Conservation (phyloP, 1,140 invertebrate species). For the Octopus sinensis region DNA sequence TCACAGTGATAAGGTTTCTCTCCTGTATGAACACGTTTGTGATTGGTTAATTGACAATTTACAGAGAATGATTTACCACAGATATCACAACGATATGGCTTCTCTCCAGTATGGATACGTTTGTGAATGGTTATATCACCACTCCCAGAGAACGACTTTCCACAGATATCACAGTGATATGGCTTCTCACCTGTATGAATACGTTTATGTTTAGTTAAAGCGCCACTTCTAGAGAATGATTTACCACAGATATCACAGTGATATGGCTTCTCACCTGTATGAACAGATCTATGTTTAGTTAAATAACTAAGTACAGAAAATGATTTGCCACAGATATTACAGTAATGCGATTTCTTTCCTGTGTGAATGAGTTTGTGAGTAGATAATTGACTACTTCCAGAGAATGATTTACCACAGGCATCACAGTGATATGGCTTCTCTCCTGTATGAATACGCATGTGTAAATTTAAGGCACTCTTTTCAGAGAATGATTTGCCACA, state of each 20-base stretch:
- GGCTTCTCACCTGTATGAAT: neutral
- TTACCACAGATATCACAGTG: neutral
- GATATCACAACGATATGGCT: neutral
- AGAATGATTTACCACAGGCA: neutral
- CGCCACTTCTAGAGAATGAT: neutral
- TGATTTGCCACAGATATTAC: neutral
- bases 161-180: neutral
- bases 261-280: neutral
- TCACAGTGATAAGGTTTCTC: neutral
- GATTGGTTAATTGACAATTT: neutral
- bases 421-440: neutral
- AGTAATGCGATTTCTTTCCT: neutral
- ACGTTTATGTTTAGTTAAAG: neutral
- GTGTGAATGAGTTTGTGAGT: neutral
- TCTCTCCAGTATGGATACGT: neutral
- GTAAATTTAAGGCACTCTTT: slow-evolving; percentile 49
- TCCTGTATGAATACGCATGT: neutral
- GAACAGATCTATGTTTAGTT: neutral
- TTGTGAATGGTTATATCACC: neutral
- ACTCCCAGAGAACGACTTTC: neutral
- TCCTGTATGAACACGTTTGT: neutral
- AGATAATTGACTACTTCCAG: neutral
- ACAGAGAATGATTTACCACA: neutral
- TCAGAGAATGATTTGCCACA: slow-evolving; percentile 49
- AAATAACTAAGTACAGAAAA: neutral